Conservation (phyloP, 1,140 invertebrate genomes). For the Neodiprion virginianus region DNA sequence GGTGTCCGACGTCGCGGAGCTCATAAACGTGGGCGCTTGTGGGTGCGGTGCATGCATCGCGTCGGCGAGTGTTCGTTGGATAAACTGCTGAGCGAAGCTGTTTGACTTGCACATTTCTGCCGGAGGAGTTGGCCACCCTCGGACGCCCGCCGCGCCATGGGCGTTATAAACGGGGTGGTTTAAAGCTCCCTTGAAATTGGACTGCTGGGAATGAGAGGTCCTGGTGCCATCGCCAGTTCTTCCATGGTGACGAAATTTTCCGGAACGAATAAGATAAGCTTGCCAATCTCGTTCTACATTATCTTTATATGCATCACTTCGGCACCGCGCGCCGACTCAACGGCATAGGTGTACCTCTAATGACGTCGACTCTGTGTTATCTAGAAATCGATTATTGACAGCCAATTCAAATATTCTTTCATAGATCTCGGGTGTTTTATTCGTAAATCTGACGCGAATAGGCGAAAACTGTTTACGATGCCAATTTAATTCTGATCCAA, state of each 20-base stretch:
- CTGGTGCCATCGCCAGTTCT: conserved; percentile 12
- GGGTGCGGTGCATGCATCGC: conserved; percentile 22
- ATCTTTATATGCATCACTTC: conserved; percentile 1
- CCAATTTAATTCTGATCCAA: no score
- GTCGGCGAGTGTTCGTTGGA: conserved; percentile 30
- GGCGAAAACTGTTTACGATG: no score
- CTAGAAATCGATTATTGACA: no score
- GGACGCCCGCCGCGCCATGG: conserved; percentile 23
- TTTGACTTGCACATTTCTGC: conserved; percentile 59
- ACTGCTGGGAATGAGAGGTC: conserved; percentile 41
- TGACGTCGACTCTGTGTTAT: no score
- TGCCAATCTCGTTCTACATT: neutral
- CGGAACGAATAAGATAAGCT: neutral
- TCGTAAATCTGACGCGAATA: no score
- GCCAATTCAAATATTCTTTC: no score
- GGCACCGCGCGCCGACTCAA: neutral
- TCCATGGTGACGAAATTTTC: conserved; percentile 1
- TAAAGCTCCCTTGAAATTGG: conserved; percentile 48
- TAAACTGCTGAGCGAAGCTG: conserved; percentile 55
- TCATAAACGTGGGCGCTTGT: conserved; percentile 14
- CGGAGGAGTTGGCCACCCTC: conserved; percentile 35
- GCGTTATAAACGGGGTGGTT: conserved; percentile 47
- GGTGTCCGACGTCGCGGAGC: neutral
- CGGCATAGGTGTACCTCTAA: no score
- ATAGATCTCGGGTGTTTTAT: no score